phyloP scores from a whole-genome alignment of 2,113 vertebrate genomes.

The Meles meles region DNA sequence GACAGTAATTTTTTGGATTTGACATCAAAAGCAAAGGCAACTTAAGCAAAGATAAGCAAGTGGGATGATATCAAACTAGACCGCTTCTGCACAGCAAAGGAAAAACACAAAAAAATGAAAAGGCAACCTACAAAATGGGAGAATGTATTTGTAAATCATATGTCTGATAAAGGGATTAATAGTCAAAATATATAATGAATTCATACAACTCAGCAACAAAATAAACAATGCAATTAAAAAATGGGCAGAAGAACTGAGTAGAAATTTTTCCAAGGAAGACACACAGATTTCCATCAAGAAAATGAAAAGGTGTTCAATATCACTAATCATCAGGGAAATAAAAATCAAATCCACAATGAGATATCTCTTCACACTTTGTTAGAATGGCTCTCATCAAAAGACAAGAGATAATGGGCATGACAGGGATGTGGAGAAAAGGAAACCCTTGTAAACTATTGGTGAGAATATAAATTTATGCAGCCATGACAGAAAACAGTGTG shows the following conservation, averaged over 20 bases:
- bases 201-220: not conserved
- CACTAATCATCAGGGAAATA: not conserved
- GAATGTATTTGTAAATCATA: not conserved
- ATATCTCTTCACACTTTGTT: not conserved
- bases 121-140: not conserved
- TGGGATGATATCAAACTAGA: not conserved
- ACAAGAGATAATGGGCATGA: not conserved
- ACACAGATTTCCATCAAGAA: not conserved
- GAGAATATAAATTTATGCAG: not conserved
- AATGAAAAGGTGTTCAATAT: not conserved
- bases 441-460: not conserved
- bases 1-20: not conserved
- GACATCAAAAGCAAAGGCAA: not conserved
- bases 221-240: not conserved
- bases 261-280: not conserved
- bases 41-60: not conserved
- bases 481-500: not conserved
- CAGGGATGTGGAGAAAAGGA: not conserved
- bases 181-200: not conserved
- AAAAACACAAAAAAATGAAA: not conserved
- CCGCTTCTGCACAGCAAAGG: not conserved
- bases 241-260: not conserved
- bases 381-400: not conserved
- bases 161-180: not conserved
- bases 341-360: not conserved